Evolutionary conservation across 2,113 vertebrate genomes (phyloP).

Genomic region (Malurus melanocephalus): DNA sequence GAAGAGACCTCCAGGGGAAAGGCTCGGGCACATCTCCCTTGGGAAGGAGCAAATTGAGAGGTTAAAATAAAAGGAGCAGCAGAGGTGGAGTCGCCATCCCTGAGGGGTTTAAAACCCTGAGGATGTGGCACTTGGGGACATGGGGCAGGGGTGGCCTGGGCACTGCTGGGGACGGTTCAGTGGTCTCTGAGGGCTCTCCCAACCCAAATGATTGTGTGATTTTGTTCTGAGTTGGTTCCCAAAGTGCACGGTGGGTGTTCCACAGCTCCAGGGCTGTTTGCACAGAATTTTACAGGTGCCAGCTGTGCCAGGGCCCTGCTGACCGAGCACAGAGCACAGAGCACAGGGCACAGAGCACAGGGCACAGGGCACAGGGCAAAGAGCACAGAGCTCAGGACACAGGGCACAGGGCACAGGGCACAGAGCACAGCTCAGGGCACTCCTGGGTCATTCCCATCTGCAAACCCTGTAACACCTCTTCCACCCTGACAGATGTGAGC

Average conservation of each 20-base stretch:
- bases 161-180: fast-evolving
- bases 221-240: fast-evolving
- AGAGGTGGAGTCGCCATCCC: neutral
- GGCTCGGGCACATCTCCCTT: neutral
- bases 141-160: fast-evolving
- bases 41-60: neutral
- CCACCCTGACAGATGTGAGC: fast-evolving
- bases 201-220: fast-evolving
- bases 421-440: fast-evolving
- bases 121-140: neutral
- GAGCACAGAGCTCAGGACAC: fast-evolving
- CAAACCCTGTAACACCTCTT: neutral
- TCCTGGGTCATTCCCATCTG: neutral
- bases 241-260: fast-evolving
- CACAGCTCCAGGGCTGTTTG: neutral
- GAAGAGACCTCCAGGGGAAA: neutral
- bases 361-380: no score
- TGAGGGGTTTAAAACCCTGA: neutral
- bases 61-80: neutral
- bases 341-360: neutral
- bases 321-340: neutral
- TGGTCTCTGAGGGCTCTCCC: neutral
- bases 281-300: fast-evolving
- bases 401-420: no score
- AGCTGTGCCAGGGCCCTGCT: neutral